Evolutionary conservation across 2,113 vertebrate species (phyloP).

Genomic region (Saguinus midas): DNA sequence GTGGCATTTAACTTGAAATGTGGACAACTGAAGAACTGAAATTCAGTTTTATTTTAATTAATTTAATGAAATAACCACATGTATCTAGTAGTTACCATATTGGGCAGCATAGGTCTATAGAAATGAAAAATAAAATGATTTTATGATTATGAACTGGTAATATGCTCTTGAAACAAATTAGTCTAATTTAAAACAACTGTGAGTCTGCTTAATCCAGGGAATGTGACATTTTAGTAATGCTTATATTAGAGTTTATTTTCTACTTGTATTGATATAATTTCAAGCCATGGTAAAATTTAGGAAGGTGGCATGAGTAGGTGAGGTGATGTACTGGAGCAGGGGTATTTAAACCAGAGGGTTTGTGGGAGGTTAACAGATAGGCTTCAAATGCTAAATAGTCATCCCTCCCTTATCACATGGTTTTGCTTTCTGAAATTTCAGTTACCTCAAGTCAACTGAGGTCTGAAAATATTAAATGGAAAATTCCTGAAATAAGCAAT

Average conservation of each 20-base stretch:
- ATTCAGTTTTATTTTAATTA: conserved; percentile 8
- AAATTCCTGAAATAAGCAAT: background rate
- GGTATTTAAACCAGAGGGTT: background rate
- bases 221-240: background rate
- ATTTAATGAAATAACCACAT: background rate
- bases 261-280: conserved; percentile 17
- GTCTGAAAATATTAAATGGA: background rate
- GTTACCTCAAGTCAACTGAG: background rate
- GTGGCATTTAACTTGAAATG: conserved; percentile 1
- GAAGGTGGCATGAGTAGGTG: background rate
- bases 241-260: conserved; percentile 15
- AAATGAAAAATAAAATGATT: conserved; percentile 11
- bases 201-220: background rate
- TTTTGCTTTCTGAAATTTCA: background rate
- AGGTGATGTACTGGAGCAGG: background rate
- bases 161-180: background rate
- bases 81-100: background rate
- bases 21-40: background rate
- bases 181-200: conserved; percentile 1
- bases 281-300: background rate
- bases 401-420: background rate
- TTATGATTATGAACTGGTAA: background rate
- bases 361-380: background rate
- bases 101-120: background rate
- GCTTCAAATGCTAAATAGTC: background rate